Evolutionary conservation across 2,113 vertebrate genomes (phyloP), one percentile per base, ranked within the genome.

Genomic region (Poecilia latipinna): DNA sequence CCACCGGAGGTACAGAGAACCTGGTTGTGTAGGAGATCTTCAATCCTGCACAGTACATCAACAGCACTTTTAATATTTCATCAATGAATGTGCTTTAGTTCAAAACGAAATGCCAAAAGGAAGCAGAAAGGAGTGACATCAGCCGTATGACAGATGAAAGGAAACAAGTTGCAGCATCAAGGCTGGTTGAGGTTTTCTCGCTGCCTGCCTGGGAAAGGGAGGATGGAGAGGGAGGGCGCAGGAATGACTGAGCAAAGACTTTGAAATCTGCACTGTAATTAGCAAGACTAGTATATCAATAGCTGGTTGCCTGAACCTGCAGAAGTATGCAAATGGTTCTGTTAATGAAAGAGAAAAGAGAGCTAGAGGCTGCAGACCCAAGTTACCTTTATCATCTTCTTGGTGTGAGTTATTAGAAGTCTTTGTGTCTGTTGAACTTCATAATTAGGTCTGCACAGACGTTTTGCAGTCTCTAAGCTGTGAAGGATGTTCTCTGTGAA

Each of bases 191-290:
- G 32, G 72, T 24, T 51, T 66, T 70, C 64, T 83, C 35, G 22
- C 33, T 68, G 83, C 64, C 64, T 71, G 83, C 73, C 78, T 77
- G 77, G 54, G 60, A 67, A 1, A 39, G 35, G 39, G 35, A n/a
- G 79, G 71, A n/a, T 0, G 26, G 4, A 22, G 83, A 67, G 70
- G 77, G 65, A 8, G 33, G 73, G 42, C 48, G 61, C 62, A 77
- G 78, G 77, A 84, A 79, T 75, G 86, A 89, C 77, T 13, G 74
- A 80, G 73, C 70, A 57, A 73, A 76, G 78, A 39, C 91, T 93
- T 92, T 93, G 90, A 93, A 92, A 89, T 63, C 37, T 77, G 77
- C 88, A 86, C 93, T 94, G 90, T 94, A 93, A 93, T 94, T 93
- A 93, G 84, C 85, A 35, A 63, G 65, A 62, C 75, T 77, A 75